Evolutionary conservation across 2,797 vertebrate species (phyloP).

Genomic region (Oreochromis mossambicus): DNA sequence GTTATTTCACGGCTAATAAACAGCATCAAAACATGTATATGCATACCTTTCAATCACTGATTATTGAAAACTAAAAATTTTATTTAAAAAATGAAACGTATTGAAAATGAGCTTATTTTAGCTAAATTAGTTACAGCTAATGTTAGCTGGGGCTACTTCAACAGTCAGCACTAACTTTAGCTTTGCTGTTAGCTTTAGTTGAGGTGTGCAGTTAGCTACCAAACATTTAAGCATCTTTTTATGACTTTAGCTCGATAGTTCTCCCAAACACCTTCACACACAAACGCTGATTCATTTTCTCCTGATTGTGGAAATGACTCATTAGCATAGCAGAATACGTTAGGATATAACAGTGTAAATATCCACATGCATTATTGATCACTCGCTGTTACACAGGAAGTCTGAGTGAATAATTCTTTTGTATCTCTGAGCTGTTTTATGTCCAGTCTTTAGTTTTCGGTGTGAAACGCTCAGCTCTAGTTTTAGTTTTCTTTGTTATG

Average conservation of each 20-base stretch:
- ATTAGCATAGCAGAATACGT: not conserved
- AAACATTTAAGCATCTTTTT: not conserved
- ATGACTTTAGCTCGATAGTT: not conserved
- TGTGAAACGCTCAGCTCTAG: not conserved
- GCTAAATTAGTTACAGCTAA: rapidly evolving
- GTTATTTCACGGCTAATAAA: not conserved
- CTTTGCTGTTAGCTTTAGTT: not conserved
- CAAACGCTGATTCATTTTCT: not conserved
- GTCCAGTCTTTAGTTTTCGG: not conserved
- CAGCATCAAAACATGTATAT: not conserved
- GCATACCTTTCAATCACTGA: not conserved
- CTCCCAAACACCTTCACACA: not conserved
- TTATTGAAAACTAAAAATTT: not conserved
- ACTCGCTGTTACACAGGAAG: rapidly evolving
- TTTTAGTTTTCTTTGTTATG: not conserved
- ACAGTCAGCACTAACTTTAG: not conserved
- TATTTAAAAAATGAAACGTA: rapidly evolving
- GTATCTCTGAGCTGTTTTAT: not conserved
- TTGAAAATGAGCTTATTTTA: not conserved
- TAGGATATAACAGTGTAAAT: not conserved
- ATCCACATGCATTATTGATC: rapidly evolving
- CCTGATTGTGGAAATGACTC: not conserved
- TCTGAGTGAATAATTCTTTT: not conserved
- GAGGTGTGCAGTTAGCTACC: not conserved
- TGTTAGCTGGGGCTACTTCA: not conserved